Conservation (phyloP, 1,140 invertebrate genomes). For the Trichogramma pretiosum region DNA sequence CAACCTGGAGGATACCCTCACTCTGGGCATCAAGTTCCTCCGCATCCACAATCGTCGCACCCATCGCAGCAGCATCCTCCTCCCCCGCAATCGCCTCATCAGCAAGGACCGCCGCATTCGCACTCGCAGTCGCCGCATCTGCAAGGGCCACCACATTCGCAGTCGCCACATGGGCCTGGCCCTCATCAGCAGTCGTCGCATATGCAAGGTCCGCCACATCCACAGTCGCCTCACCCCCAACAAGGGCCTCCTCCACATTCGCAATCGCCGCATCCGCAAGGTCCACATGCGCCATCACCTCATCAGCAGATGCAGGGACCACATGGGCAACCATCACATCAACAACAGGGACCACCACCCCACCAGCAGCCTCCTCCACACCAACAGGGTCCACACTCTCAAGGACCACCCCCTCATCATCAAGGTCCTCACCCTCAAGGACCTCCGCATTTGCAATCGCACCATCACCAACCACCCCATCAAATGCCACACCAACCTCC, state of each 20-base stretch:
- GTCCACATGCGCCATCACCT: background rate
- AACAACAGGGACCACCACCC: constrained; percentile 2
- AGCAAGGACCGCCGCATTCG: constrained; percentile 3
- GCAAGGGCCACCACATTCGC: too few species aligned
- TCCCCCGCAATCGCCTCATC: background rate
- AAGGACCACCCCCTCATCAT: background rate
- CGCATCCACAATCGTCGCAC: too few species aligned
- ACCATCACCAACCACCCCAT: constrained; percentile 3
- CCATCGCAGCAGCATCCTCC: too few species aligned
- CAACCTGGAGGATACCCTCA: too few species aligned
- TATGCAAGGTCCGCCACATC: background rate
- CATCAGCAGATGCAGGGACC: constrained; percentile 4
- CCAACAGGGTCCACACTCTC: background rate
- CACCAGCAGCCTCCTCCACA: background rate
- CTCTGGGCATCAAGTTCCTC: too few species aligned
- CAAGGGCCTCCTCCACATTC: constrained; percentile 2
- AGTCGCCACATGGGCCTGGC: too few species aligned
- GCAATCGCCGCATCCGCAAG: constrained; percentile 8
- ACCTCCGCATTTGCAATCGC: background rate
- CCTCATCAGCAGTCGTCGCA: too few species aligned
- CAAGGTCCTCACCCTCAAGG: background rate
- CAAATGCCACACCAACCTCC: constrained; percentile 2
- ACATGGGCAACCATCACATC: constrained; percentile 4
- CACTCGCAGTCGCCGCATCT: too few species aligned
- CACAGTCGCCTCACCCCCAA: background rate